A percentile compares a stretch with the other conserved stretches of the same genome.
phyloP scores from a whole-genome alignment of 2,888 invertebrate species.

The Eupithecia subfuscata region DNA sequence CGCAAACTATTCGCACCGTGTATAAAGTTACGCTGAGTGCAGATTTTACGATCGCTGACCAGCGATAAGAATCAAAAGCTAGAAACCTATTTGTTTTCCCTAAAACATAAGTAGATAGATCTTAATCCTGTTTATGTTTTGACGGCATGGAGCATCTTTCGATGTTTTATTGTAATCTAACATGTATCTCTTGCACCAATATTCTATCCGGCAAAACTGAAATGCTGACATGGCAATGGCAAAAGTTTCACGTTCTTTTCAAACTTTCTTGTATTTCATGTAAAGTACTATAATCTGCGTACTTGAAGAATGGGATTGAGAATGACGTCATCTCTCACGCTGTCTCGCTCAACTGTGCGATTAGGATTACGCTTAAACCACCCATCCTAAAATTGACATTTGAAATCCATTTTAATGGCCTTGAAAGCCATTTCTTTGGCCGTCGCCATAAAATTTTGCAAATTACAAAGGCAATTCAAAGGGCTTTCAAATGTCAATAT shows the following conservation, averaged over 20 bases:
- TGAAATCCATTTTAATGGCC: no score
- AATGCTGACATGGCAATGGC: slow-evolving; percentile 25
- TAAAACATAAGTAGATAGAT: neutral
- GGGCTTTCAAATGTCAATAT: no score
- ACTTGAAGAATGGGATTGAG: neutral
- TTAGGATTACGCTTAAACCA: no score
- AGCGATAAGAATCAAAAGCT: neutral
- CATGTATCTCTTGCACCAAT: slow-evolving; percentile 16
- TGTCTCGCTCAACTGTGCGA: neutral
- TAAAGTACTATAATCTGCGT: slow-evolving; percentile 4
- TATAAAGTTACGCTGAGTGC: neutral
- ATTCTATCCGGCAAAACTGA: slow-evolving; percentile 12
- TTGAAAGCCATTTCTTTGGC: no score
- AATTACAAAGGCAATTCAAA: no score
- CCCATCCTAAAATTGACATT: no score
- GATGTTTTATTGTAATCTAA: neutral
- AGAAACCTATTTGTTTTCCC: neutral
- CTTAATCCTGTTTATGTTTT: neutral
- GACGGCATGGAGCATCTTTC: slow-evolving; percentile 15
- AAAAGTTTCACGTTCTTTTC: slow-evolving; percentile 11
- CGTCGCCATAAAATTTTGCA: no score
- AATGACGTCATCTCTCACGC: neutral
- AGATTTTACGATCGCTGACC: neutral
- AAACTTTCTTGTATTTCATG: slow-evolving; percentile 7
- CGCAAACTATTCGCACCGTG: neutral